These are phyloP conservation scores for Spilarctia lutea DNA, from an alignment of 2,888 invertebrate genomes.

Conservation along the genomic window DNA sequence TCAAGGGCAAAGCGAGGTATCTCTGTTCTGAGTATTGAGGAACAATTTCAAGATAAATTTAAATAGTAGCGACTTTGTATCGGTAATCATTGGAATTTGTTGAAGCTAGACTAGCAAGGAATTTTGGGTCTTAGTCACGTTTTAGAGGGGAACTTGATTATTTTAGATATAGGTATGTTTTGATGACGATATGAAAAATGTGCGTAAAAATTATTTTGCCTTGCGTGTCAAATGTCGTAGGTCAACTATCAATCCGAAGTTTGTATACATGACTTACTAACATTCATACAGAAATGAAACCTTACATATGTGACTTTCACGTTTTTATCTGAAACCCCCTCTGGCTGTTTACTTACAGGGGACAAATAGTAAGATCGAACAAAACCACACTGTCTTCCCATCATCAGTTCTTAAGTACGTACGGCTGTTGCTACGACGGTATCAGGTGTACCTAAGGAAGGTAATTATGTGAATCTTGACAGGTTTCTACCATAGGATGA, in stretches of 20 bases:
- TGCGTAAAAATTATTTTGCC: neutral
- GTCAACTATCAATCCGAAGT: neutral
- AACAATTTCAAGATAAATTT: neutral
- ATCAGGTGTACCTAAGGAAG: too few relatives aligned
- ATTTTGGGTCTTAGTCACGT: neutral
- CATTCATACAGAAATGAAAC: neutral
- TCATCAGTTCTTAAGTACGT: too few relatives aligned
- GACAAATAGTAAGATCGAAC: too few relatives aligned
- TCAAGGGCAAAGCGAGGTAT: slow-evolving; percentile 3
- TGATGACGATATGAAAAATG: neutral
- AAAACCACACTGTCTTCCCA: too few relatives aligned
- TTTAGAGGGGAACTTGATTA: neutral
- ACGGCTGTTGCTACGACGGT: too few relatives aligned
- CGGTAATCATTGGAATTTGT: neutral
- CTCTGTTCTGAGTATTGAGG: neutral
- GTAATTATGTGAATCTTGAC: too few relatives aligned
- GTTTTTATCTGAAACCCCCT: too few relatives aligned
- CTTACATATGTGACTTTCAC: neutral
- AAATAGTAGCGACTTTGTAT: slow-evolving; percentile 2
- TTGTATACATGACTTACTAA: neutral
- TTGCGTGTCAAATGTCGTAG: neutral
- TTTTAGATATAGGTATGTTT: neutral
- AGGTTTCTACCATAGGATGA: too few relatives aligned
- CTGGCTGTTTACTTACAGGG: too few relatives aligned
- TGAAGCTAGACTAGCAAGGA: neutral